A percentile compares a stretch with the other conserved stretches of the same genome.
phyloP scores from a whole-genome alignment of 35 echinoderm and acorn worm genomes.

The Acanthaster planci region DNA sequence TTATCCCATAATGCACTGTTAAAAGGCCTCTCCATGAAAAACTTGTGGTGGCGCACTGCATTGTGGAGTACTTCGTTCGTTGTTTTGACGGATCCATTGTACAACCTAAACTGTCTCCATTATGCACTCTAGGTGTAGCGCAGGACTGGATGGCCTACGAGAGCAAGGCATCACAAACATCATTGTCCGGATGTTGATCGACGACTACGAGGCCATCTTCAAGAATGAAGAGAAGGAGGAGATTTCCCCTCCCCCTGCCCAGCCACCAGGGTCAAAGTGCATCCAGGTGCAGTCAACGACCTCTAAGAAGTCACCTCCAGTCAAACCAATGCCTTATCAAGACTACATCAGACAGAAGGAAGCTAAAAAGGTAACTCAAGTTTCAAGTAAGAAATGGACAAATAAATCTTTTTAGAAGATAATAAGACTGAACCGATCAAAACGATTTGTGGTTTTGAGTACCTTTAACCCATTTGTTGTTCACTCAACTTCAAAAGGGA shows the following conservation, averaged over 20 bases:
- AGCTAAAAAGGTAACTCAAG: constrained; percentile 44
- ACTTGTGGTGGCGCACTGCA: too few relatives aligned
- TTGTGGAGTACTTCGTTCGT: too few relatives aligned
- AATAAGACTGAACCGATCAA: too few relatives aligned
- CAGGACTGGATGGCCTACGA: constrained; percentile 71
- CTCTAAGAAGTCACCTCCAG: constrained; percentile 69
- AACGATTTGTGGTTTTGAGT: too few relatives aligned
- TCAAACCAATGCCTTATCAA: constrained; percentile 71
- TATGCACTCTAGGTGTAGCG: constrained; percentile 69
- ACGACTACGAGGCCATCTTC: constrained; percentile 74
- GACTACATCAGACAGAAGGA: constrained; percentile 50
- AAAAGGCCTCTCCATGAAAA: too few relatives aligned
- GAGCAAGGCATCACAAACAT: constrained; percentile 89
- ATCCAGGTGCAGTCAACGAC: constrained; percentile 85
- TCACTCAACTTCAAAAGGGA: too few relatives aligned
- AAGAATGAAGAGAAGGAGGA: constrained; percentile 14
- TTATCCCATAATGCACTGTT: too few relatives aligned
- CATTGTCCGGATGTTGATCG: constrained; percentile 78
- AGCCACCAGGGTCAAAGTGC: constrained; percentile 58
- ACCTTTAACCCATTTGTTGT: too few relatives aligned
- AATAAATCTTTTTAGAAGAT: too few relatives aligned
- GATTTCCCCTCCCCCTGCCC: not conserved
- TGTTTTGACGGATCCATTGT: too few relatives aligned
- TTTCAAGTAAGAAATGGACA: not conserved
- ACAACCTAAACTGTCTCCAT: too few relatives aligned